Evolutionary conservation across 2,888 invertebrate genomes (phyloP), one percentile per base, ranked within the genome.

Genomic region (Eucriotettix oculatus): DNA sequence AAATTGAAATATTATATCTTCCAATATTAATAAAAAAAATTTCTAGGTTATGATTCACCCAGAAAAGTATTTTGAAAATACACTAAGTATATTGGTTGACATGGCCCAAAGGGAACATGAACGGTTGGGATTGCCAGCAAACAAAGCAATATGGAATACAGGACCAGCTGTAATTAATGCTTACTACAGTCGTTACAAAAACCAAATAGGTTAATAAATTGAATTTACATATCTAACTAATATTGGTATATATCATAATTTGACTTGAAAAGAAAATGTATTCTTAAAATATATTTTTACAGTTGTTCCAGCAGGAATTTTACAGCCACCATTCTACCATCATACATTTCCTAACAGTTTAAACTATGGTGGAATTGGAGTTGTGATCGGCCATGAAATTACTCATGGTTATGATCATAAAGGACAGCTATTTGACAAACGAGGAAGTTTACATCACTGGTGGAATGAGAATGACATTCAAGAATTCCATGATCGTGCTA

Each of bases 271-370:
- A 60, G 55, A 57, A 59, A 54, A 59, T 60, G 40, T 58, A 52
- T 54, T 65, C 57, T 63, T 58, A 12, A n/a, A 16, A 7, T 9
- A 40, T 7, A 48, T 11, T 58, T 61, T 65, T 66, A 42, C 67
- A 79, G 84, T 92, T 80, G 93, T 95, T 72, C 95, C 95, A 0
- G 95, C 95, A 1, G 95, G 94, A 0, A 95, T 96, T 67, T 75
- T 96, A 5, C 96, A 96, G 71, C 92, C 94, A 0, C 94, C 95
- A 0, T 96, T 96, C 74, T 96, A 95, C 69, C 90, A 92, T 72
- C 78, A 87, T 14, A 81, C 87, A 69, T 89, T 92, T 67, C 90
- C 90, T 0, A 79, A 84, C 42, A 83, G 86, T 1, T 74, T 92
- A 10, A 92, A 91, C 73, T 92, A 87, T 68, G 92, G 91, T 0